Evolutionary conservation across 2,113 vertebrate species (phyloP).

Genomic region (Elephas maximus): DNA sequence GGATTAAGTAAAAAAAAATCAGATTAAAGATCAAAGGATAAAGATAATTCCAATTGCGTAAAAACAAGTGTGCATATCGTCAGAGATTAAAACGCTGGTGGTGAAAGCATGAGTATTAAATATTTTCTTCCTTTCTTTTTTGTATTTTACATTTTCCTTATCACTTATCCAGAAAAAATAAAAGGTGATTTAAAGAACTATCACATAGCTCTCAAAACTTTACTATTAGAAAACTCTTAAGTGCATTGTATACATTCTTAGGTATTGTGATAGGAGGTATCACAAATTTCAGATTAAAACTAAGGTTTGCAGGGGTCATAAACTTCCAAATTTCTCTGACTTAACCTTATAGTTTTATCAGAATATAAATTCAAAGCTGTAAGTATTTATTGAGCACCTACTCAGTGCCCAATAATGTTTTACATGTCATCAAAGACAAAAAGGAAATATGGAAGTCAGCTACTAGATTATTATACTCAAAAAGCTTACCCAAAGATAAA

Average conservation of each 20-base stretch:
- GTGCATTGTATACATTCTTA: not conserved
- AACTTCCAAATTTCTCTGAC: not conserved
- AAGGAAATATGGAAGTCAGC: not conserved
- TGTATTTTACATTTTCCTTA: not conserved
- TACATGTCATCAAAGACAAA: not conserved
- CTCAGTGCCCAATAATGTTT: not conserved
- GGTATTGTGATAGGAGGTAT: not conserved
- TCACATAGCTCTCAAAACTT: not conserved
- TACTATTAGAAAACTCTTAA: not conserved
- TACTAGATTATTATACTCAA: not conserved
- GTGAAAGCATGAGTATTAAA: not conserved
- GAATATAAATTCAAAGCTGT: not conserved
- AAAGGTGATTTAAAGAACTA: not conserved
- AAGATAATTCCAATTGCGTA: not conserved
- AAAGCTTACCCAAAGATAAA: not conserved
- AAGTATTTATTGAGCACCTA: not conserved
- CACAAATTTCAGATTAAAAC: slow-evolving; percentile 4
- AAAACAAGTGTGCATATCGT: not conserved
- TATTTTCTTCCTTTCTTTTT: not conserved
- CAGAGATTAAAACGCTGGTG: not conserved
- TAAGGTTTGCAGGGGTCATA: not conserved
- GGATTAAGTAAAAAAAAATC: not conserved
- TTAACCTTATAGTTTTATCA: not conserved
- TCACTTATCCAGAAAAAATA: not conserved
- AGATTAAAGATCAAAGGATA: not conserved